Conservation (phyloP, 2,797 vertebrate species). For the Galago senegalensis region DNA sequence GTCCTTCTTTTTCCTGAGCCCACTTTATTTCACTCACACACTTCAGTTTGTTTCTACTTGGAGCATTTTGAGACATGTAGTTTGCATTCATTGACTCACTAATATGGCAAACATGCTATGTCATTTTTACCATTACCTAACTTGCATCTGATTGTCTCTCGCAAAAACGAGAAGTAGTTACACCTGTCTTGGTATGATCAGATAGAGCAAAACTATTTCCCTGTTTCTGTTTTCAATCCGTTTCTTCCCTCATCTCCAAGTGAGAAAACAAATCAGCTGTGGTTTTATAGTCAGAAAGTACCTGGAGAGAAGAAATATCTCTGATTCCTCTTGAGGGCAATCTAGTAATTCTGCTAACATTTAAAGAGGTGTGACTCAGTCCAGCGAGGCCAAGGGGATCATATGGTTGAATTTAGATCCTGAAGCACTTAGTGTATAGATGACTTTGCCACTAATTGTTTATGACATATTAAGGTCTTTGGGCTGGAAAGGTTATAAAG, state of each 20-base stretch:
- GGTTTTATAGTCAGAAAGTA: not conserved
- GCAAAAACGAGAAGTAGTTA: conserved; percentile 31
- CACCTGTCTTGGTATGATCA: not conserved
- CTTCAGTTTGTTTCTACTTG: conserved; percentile 12
- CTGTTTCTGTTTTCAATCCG: not conserved
- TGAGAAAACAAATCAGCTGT: not conserved
- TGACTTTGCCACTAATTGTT: conserved; percentile 67
- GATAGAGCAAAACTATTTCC: not conserved
- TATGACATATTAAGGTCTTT: conserved; percentile 45
- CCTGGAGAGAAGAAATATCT: not conserved
- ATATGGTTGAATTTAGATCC: conserved; percentile 28
- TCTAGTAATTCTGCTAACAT: not conserved
- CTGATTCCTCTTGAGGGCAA: not conserved
- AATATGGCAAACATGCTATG: not conserved
- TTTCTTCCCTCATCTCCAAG: not conserved
- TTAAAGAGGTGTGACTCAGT: conserved; percentile 65
- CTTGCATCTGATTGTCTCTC: conserved; percentile 41
- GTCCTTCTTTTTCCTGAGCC: not conserved
- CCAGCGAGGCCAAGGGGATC: conserved; percentile 38
- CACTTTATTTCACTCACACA: not conserved
- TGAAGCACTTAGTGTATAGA: not conserved
- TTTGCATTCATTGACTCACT: conserved; percentile 1
- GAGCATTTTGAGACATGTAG: conserved; percentile 32
- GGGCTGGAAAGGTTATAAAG: not conserved
- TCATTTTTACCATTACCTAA: conserved; percentile 44